These are phyloP conservation scores for Pangasius larnaudii DNA, from an alignment of 2,797 vertebrate genomes.

Conservation along the genomic window DNA sequence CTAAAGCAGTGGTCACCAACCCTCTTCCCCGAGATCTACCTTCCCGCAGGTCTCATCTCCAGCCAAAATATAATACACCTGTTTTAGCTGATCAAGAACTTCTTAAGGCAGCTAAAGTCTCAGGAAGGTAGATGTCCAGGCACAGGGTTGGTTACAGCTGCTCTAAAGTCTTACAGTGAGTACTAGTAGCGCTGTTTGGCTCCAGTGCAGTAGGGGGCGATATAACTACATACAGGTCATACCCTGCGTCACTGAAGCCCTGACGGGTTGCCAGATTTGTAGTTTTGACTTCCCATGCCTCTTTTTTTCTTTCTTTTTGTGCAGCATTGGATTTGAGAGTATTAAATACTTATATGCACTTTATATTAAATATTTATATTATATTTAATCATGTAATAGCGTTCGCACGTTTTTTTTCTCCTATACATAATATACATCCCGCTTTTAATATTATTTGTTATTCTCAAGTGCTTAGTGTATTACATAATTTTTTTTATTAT, in stretches of 20 bases:
- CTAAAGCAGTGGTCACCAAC: too few species aligned
- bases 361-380: neutral
- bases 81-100: too few species aligned
- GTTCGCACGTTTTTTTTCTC: too few species aligned
- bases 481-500: neutral
- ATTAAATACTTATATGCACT: neutral
- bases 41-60: too few species aligned
- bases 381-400: neutral
- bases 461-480: neutral
- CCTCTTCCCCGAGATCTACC: too few species aligned
- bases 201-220: neutral
- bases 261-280: neutral
- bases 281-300: fast-evolving
- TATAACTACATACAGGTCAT: neutral
- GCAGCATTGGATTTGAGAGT: too few species aligned
- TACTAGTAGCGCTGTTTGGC: neutral
- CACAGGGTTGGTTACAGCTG: too few species aligned
- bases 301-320: neutral
- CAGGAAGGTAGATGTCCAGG: too few species aligned
- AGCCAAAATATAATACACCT: too few species aligned
- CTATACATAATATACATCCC: neutral
- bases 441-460: neutral
- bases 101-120: too few species aligned
- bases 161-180: neutral
- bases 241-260: neutral